Conservation (phyloP, 2,113 vertebrate species). For the Argyrosomus japonicus region DNA sequence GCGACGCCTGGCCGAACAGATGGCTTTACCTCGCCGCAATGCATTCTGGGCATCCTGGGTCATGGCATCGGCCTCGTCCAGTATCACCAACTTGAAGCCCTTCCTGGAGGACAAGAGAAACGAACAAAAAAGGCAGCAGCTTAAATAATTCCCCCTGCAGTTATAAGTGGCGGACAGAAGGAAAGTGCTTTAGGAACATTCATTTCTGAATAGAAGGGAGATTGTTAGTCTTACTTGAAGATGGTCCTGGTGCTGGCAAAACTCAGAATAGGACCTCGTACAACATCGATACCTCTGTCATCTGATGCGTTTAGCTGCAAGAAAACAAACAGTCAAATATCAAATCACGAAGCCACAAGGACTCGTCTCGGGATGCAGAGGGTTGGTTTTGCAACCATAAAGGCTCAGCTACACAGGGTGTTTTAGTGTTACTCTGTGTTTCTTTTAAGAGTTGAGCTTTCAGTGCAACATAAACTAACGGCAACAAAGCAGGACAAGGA, state of each 20-base stretch:
- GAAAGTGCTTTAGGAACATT: neutral
- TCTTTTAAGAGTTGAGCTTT: too few relatives aligned
- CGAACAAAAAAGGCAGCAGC: neutral
- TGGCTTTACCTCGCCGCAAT: conserved; percentile 92
- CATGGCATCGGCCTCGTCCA: conserved; percentile 99
- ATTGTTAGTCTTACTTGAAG: conserved; percentile 90
- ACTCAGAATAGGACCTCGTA: conserved; percentile 94
- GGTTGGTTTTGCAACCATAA: too few relatives aligned
- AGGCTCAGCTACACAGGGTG: too few relatives aligned
- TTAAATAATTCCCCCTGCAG: neutral
- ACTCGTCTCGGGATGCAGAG: neutral
- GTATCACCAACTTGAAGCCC: conserved; percentile 97
- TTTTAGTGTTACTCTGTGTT: too few relatives aligned
- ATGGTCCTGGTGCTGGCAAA: conserved; percentile 98
- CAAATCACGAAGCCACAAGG: neutral
- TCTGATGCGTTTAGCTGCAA: conserved; percentile 95
- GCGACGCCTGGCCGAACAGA: conserved; percentile 75
- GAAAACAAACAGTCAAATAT: conserved; percentile 1
- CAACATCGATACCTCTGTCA: conserved; percentile 94
- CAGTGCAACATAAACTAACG: too few relatives aligned
- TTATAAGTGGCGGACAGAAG: neutral
- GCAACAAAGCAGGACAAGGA: too few relatives aligned
- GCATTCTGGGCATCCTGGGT: conserved; percentile 99
- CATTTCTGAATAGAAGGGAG: neutral
- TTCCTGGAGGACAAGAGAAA: conserved; percentile 82